Base-by-base conservation (phyloP, 2,797 vertebrate genomes). In the Nothura maculosa region DNA sequence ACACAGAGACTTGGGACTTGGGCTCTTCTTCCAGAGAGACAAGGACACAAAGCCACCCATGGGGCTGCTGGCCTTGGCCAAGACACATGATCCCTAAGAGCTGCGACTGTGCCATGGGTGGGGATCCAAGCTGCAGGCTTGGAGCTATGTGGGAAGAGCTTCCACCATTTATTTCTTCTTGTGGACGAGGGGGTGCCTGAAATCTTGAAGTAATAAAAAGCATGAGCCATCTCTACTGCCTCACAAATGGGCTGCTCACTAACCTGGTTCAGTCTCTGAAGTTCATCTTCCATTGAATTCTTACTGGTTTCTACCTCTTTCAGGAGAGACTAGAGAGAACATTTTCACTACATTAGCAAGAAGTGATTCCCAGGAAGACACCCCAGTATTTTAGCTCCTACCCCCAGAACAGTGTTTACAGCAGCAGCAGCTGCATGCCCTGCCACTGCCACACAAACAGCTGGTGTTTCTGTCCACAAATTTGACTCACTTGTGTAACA, bases 241-340 rank as follows among this genome's bases (percentile, higher is more conserved):
- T 28, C 27, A 6, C 30, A 10, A 11, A 55, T n/a, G 54, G 30
- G 30, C 54, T 38, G 40, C 42, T 30, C 61, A 25, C 96, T 81
- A 45, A 99, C 99, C 98, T 99, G 98, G 12, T 98, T 98, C 20
- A 98, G 97, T 77, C 98, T 98, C 94, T 98, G 98, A 58, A 99
- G 97, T 94, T 99, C 98, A 10, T 98, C 98, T 95, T 99, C 98
- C 84, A 98, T 97, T 4, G 76, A 95, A 78, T 98, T 99, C 97
- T 99, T 99, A 94, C 97, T 98, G 94, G 95, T 97, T 91, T 99
- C 98, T 86, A 98, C 97, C 93, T 99, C 98, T 93, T 98, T 98
- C 87, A 99, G 95, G 75, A 98, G 97, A 82, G 95, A 97, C 99
- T 99, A 86, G 1, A 9, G 73, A 47, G 84, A 90, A 90, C 15